Base-by-base conservation (phyloP, 2,113 vertebrate species). In the Ia io region DNA sequence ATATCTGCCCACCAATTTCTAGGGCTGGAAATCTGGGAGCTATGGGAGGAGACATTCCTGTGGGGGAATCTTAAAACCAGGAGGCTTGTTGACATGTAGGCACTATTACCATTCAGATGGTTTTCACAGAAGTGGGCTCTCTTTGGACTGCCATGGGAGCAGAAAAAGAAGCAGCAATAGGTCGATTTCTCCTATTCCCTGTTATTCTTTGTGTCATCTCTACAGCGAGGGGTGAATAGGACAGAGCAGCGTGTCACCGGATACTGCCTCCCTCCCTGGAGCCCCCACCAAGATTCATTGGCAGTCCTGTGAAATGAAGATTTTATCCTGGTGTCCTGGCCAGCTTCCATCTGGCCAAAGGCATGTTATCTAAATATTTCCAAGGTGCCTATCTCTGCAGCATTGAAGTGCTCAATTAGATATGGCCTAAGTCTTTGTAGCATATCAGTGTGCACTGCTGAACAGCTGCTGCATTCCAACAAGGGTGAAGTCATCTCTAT, bases 401-500 rank as follows among this genome's bases (percentile, higher is more conserved):
- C 82, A 93, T 11, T 93, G 69, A 96, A 96, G 95, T 95, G 78
- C 91, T 96, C 97, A 94, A 93, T 97, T 97, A 96, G 97, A 94
- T 95, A 90, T 86, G 95, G 95, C 74, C 95, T 37, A 16, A 89
- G 96, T 93, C 92, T 96, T 92, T 95, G 94, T 83, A 94, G 92
- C 90, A 23, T 90, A 80, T 94, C 91, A 74, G n/a, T 84, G 86
- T 82, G 86, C 87, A 37, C 92, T 90, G 80, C 93, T 17, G 93
- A 97, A 80, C 97, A 97, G 97, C 95, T 97, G 97, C 95, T 91
- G 70, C 74, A 83, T 95, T 97, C 90, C 83, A 91, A 74, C 51
- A 53, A 92, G 83, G 88, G 85, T 97, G 96, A 97, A 93, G 92
- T 96, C 97, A 97, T 96, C 59, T 71, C 90, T 97, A 95, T 94